Conservation (phyloP, 2,113 vertebrate genomes). For the Okapia johnstoni region DNA sequence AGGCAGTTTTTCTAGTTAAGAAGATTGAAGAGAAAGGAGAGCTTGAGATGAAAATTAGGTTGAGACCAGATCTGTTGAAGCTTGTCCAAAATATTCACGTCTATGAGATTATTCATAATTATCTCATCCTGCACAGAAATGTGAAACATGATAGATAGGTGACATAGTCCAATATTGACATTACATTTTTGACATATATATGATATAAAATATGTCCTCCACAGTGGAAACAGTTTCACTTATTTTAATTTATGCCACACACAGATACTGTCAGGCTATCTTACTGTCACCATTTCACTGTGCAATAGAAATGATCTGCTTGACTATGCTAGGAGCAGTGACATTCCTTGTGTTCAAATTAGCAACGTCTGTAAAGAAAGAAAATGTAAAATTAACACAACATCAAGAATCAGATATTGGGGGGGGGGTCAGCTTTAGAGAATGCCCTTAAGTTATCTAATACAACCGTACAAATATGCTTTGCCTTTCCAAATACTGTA, state of each 20-base stretch:
- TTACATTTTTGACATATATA: neutral
- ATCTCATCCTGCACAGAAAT: neutral
- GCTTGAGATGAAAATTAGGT: neutral
- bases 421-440: neutral
- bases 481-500: neutral
- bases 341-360: neutral
- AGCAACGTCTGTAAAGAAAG: neutral
- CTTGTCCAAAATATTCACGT: neutral
- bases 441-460: neutral
- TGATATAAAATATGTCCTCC: neutral
- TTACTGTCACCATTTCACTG: neutral
- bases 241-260: constrained; percentile 8
- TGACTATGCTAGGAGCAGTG: neutral
- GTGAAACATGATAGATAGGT: neutral
- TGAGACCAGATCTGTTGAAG: neutral
- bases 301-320: neutral
- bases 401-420: neutral
- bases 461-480: neutral
- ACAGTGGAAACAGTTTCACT: neutral
- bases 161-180: neutral
- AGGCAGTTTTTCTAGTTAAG: neutral
- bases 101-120: neutral
- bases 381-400: neutral
- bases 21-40: neutral
- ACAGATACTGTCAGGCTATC: neutral